Conservation (phyloP, 2,888 invertebrate species). For the Megalurothrips usitatus region DNA sequence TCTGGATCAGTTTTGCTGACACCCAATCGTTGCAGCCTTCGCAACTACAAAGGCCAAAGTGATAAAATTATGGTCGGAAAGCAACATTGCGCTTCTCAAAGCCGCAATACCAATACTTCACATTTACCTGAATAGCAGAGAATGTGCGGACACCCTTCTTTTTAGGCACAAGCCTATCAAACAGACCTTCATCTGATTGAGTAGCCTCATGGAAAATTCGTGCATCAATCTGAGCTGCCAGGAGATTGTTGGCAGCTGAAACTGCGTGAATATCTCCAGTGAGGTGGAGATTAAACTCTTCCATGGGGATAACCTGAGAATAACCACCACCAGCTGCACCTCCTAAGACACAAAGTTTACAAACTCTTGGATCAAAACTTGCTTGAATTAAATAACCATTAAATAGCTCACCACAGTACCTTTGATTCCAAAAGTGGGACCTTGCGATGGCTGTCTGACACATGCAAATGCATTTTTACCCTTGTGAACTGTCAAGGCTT, state of each 20-base stretch:
- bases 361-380: background rate
- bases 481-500: constrained; percentile 83
- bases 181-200: constrained; percentile 80
- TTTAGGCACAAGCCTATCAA: constrained; percentile 79
- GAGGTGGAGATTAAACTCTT: constrained; percentile 96
- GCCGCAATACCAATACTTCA: background rate
- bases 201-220: constrained; percentile 95
- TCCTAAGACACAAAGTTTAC: constrained; percentile 49
- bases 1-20: constrained; percentile 83
- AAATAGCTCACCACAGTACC: constrained; percentile 46
- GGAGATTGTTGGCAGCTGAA: constrained; percentile 93
- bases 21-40: constrained; percentile 66
- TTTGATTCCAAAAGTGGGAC: constrained; percentile 98
- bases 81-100: too few relatives aligned
- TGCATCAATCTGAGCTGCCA: constrained; percentile 97
- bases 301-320: constrained; percentile 97
- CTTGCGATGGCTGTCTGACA: constrained; percentile 95
- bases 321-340: constrained; percentile 99
- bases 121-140: constrained; percentile 75
- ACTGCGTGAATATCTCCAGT: constrained; percentile 99
- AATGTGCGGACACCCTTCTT: constrained; percentile 75
- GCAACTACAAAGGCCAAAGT: constrained; percentile 61
- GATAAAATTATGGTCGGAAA: background rate
- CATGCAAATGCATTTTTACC: constrained; percentile 86
- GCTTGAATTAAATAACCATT: background rate